Percentiles rank a stretch among this genome's conserved stretches.
Conservation (phyloP, 2,888 invertebrate genomes). For the Rotaria sp. region DNA sequence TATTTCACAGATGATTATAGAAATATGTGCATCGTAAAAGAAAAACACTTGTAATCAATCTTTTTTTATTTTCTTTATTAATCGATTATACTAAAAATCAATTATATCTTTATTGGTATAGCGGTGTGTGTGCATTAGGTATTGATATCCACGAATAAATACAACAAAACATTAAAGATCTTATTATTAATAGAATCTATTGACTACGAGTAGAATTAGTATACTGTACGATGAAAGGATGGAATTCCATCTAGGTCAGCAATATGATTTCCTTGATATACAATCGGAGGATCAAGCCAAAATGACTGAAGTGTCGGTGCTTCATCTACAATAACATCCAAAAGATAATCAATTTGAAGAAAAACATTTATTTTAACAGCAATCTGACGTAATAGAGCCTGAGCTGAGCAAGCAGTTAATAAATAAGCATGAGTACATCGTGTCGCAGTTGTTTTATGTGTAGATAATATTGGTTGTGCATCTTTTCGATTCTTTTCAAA, state of each 20-base stretch:
- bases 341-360: neutral
- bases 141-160: too few species aligned
- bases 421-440: slow-evolving; percentile 17
- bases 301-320: slow-evolving; percentile 6
- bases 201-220: neutral
- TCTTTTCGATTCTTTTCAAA: neutral
- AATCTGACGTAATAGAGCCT: neutral
- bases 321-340: neutral
- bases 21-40: too few species aligned
- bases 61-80: too few species aligned
- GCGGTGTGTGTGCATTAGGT: too few species aligned
- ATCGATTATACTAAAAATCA: too few species aligned
- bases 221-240: neutral
- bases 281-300: slow-evolving; percentile 5
- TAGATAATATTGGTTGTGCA: neutral
- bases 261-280: neutral
- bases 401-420: neutral
- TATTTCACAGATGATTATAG: too few species aligned
- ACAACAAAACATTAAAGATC: too few species aligned
- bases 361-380: neutral
- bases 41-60: too few species aligned
- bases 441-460: neutral
- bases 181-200: too few species aligned
- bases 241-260: neutral
- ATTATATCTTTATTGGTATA: too few species aligned